A percentile compares a stretch with the other conserved stretches of the same genome.
Conservation (phyloP, 2,113 vertebrate genomes). For the Puntigrus tetrazona region DNA sequence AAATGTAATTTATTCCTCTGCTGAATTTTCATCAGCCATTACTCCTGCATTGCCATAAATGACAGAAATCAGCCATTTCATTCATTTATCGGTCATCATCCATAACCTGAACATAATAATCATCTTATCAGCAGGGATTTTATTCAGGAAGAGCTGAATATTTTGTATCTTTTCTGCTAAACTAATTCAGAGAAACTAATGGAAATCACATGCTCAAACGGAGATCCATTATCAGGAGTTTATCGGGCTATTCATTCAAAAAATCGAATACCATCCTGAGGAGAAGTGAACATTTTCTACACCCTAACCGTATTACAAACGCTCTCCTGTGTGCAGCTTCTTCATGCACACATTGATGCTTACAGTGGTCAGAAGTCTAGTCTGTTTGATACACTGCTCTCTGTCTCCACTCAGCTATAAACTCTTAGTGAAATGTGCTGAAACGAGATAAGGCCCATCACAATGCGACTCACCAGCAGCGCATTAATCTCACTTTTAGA, state of each 20-base stretch:
- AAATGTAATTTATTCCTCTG: not conserved
- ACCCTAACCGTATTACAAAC: not conserved
- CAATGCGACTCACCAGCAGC: constrained; percentile 64
- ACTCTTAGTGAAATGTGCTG: constrained; percentile 67
- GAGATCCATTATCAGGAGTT: constrained; percentile 10
- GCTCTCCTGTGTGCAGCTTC: not conserved
- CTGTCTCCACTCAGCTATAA: constrained; percentile 60
- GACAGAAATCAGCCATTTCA: not conserved
- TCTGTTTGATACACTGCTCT: constrained; percentile 52
- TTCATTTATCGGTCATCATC: not conserved
- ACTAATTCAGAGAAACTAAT: constrained; percentile 3
- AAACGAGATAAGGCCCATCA: constrained; percentile 71
- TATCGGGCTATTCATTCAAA: constrained; percentile 11
- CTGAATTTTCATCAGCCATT: not conserved
- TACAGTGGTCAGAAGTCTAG: constrained; percentile 12
- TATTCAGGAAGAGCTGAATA: not conserved
- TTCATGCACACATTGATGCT: not conserved
- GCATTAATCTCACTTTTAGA: constrained; percentile 72
- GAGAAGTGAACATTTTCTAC: not conserved
- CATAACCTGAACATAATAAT: not conserved
- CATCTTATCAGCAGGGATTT: not conserved
- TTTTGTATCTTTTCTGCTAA: not conserved
- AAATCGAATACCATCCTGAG: not conserved
- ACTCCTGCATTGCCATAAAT: no score
- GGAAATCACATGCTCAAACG: constrained; percentile 12